phyloP scores from a whole-genome alignment of 2,113 vertebrate species.

The Osmerus eperlanus region DNA sequence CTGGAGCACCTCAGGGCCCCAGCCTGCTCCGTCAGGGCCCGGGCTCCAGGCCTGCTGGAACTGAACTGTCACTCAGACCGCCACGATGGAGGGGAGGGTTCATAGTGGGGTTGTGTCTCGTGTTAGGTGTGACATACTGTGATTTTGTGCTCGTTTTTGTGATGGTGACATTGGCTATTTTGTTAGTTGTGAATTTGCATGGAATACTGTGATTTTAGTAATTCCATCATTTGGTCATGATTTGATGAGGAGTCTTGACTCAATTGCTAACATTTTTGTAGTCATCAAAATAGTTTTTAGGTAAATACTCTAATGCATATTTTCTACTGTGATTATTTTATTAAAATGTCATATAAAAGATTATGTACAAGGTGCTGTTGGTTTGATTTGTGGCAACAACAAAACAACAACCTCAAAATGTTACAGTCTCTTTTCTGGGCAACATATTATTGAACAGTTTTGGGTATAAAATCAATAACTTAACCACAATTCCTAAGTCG shows the following conservation, averaged over 20 bases:
- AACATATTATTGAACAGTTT: constrained; percentile 4
- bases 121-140: no score
- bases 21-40: constrained; percentile 21
- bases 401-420: constrained; percentile 9
- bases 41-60: constrained; percentile 38
- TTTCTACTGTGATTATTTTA: constrained; percentile 23
- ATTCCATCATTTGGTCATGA: no score
- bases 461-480: constrained; percentile 26
- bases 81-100: no score
- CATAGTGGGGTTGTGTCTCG: no score
- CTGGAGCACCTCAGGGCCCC: constrained; percentile 40
- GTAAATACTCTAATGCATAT: neutral
- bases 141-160: no score
- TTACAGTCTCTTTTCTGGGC: constrained; percentile 12
- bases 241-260: no score
- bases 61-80: constrained; percentile 1
- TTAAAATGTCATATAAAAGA: constrained; percentile 38
- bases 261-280: neutral
- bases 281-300: neutral
- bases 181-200: no score
- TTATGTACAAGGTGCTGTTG: constrained; percentile 66
- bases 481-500: constrained; percentile 6
- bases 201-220: no score
- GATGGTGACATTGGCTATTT: no score
- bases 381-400: constrained; percentile 26